These are phyloP conservation scores for Monodelphis domestica DNA, from an alignment of 2,797 vertebrate species.

Conservation along the genomic window DNA sequence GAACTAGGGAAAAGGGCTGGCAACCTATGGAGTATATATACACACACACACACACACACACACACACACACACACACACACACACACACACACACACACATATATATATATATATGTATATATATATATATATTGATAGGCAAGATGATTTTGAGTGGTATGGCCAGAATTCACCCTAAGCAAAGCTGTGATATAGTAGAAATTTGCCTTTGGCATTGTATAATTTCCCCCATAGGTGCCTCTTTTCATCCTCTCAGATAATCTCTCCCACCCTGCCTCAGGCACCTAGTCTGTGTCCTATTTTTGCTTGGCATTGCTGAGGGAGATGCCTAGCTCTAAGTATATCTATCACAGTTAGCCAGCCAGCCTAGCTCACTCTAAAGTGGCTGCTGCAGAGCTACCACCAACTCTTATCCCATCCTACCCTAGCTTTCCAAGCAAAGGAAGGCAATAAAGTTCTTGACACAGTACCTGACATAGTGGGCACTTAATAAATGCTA, in stretches of 20 bases:
- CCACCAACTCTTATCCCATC: not conserved
- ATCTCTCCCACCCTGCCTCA: not conserved
- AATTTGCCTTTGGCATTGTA: conserved; percentile 19
- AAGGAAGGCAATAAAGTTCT: not conserved
- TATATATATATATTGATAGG: not conserved
- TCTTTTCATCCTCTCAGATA: conserved; percentile 29
- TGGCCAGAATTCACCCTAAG: not conserved
- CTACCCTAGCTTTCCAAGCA: not conserved
- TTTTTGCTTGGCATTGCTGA: not conserved
- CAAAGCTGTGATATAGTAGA: not conserved
- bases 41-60: no score
- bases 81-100: no score
- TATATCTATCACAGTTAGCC: not conserved
- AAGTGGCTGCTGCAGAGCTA: not conserved
- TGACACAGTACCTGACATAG: not conserved
- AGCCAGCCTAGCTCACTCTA: no score
- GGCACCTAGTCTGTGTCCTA: not conserved
- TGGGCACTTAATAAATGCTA: not conserved
- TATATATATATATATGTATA: no score
- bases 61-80: no score
- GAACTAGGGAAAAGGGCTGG: not conserved
- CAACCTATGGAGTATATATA: not conserved
- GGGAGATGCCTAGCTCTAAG: not conserved
- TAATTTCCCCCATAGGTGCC: not conserved
- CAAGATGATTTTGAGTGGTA: not conserved